phyloP scores from a whole-genome alignment of 2,888 invertebrate genomes.

The Drosophila rellima region DNA sequence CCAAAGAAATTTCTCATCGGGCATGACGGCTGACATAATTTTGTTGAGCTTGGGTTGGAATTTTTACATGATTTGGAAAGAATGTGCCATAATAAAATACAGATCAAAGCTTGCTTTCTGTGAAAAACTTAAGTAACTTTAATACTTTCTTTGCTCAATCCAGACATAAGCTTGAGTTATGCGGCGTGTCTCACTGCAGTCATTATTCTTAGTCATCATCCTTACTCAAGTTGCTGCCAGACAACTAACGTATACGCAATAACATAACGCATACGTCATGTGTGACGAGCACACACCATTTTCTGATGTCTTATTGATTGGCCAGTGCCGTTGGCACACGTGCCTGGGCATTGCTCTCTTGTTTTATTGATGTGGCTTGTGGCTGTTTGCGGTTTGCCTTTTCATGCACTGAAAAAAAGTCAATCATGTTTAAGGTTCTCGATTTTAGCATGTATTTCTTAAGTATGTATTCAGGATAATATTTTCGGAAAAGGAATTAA shows the following conservation, averaged over 20 bases:
- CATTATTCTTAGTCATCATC: conserved; percentile 15
- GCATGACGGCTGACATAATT: conserved; percentile 87
- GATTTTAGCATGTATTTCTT: no score
- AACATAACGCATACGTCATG: conserved; percentile 45
- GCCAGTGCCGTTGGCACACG: conserved; percentile 35
- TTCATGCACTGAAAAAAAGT: background rate
- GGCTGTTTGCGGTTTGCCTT: conserved; percentile 31
- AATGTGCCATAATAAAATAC: background rate
- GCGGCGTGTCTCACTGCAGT: no score
- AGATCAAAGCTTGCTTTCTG: background rate
- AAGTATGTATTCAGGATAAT: no score
- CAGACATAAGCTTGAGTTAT: background rate
- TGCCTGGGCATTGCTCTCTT: conserved; percentile 24
- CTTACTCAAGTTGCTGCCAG: conserved; percentile 10
- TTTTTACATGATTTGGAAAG: background rate
- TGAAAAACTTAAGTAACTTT: background rate
- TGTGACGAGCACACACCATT: conserved; percentile 28
- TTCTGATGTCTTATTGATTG: conserved; percentile 72
- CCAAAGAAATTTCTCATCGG: conserved; percentile 92
- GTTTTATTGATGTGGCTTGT: conserved; percentile 32
- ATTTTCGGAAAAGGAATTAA: no score
- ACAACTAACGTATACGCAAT: conserved; percentile 23
- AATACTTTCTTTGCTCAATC: background rate
- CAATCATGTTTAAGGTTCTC: no score
- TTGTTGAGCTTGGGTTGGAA: background rate